phyloP scores from a whole-genome alignment of 2,888 invertebrate species.

The Agonopterix heracliana region DNA sequence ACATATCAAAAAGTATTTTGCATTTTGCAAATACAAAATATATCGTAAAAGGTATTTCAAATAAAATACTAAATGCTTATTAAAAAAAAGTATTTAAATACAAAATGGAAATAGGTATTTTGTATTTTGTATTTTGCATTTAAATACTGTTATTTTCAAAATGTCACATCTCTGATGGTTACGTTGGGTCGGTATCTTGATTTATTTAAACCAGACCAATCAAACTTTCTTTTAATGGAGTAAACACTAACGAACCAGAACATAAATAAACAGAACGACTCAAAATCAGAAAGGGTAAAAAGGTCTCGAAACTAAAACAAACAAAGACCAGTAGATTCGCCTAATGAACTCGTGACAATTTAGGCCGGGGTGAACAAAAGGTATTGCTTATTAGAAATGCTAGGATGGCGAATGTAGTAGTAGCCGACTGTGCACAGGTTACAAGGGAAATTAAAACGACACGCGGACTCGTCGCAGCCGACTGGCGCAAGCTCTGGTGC shows the following conservation, averaged over 20 bases:
- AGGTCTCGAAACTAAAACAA: slow-evolving; percentile 50
- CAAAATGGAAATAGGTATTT: no score
- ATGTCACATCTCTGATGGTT: no score
- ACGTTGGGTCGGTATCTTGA: not conserved
- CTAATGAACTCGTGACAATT: slow-evolving; percentile 62
- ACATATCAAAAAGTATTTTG: no score
- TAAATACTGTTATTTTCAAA: no score
- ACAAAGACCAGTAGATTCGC: slow-evolving; percentile 53
- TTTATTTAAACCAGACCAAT: not conserved
- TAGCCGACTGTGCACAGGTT: not conserved
- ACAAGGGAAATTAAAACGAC: slow-evolving; percentile 14
- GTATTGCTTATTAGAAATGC: slow-evolving; percentile 58
- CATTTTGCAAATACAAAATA: no score
- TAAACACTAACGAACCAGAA: slow-evolving; percentile 35
- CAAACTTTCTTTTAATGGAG: slow-evolving; percentile 9
- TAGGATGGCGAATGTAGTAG: slow-evolving; percentile 35
- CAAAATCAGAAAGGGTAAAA: slow-evolving; percentile 41
- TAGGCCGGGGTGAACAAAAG: slow-evolving; percentile 45
- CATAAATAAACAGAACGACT: slow-evolving; percentile 37
- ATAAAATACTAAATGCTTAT: no score
- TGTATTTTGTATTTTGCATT: no score
- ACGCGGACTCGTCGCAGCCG: slow-evolving; percentile 3
- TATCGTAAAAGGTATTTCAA: no score
- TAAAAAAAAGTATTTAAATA: no score
- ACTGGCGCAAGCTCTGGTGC: slow-evolving; percentile 11